Evolutionary conservation across 2,113 vertebrate genomes (phyloP), one percentile per base, ranked within the genome.

Genomic region (Campylomormyrus tamandua): DNA sequence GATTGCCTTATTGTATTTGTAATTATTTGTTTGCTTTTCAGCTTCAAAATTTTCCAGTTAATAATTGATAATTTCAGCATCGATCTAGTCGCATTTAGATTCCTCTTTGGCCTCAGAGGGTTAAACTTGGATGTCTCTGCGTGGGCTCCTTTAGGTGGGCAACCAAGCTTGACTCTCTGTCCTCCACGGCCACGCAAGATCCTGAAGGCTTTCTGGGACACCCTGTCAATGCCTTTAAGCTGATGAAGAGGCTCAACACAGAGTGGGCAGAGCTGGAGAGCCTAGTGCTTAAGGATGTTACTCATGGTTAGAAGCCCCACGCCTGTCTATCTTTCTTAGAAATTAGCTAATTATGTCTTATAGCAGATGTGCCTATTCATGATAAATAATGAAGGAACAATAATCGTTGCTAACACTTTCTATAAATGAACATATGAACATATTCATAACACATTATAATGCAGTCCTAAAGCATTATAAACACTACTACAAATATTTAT

Each of bases 201-300:
- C 98, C 98, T 0, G 98, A 99, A 93, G 97, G 96, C 21, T 99
- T 97, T 94, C 93, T 99, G 92, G 98, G 98, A 4, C 98, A 99
- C 48, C 98, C 98, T 53, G 98, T 99, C 88, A 99, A 99, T 83
- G 98, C 98, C 1, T 99, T 99, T 94, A 99, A 99, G 92, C 94
- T 99, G 93, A 95, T 99, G 98, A 99, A 99, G 92, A 95, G 98
- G 85, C 95, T 99, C 42, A 99, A 99, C 94, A 97, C 97, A 0
- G 98, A 99, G 92, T 99, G 98, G 98, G 95, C 95, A 0, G 96
- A 98, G 89, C 95, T 99, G 94, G 98, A 99, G 94, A 99, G 93
- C 94, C 96, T 99, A 90, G 97, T 99, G 45, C 97, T 99, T 86
- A 97, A 97, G 90, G 98, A 99, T 92, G 98, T 98, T 94, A 97